Conservation (phyloP, 2,797 vertebrate genomes). For the Lagorchestes hirsutus region DNA sequence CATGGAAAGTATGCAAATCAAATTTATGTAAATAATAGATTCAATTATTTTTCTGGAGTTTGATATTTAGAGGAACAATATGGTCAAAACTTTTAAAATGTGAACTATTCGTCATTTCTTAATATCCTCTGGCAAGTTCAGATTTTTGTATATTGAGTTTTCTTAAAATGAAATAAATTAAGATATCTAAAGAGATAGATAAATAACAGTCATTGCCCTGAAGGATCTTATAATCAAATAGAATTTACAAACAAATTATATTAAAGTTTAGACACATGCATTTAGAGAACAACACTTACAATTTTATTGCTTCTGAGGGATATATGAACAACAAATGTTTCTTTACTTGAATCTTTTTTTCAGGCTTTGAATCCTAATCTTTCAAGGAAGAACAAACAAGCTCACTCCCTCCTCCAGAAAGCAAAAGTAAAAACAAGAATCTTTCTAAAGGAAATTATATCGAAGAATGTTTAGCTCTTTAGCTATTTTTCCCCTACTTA, state of each 20-base stretch:
- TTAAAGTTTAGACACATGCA: not conserved
- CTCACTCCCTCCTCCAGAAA: not conserved
- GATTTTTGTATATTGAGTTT: not conserved
- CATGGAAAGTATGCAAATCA: not conserved
- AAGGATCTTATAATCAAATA: not conserved
- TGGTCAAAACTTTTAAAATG: not conserved
- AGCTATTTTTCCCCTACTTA: not conserved
- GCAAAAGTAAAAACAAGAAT: not conserved
- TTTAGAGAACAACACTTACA: not conserved
- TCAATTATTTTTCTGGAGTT: not conserved
- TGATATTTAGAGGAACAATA: constrained; percentile 3
- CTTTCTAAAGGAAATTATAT: not conserved
- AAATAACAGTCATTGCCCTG: not conserved
- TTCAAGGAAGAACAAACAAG: not conserved
- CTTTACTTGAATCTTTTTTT: not conserved
- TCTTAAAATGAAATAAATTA: not conserved
- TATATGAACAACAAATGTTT: not conserved
- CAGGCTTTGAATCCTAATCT: not conserved
- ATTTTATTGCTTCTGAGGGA: not conserved
- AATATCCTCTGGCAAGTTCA: not conserved
- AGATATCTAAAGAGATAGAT: not conserved
- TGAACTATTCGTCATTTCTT: not conserved
- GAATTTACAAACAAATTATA: not conserved
- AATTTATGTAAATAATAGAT: not conserved
- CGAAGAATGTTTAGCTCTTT: not conserved